Conservation (phyloP, 2,113 vertebrate genomes). For the Notarius quadriscutis region DNA sequence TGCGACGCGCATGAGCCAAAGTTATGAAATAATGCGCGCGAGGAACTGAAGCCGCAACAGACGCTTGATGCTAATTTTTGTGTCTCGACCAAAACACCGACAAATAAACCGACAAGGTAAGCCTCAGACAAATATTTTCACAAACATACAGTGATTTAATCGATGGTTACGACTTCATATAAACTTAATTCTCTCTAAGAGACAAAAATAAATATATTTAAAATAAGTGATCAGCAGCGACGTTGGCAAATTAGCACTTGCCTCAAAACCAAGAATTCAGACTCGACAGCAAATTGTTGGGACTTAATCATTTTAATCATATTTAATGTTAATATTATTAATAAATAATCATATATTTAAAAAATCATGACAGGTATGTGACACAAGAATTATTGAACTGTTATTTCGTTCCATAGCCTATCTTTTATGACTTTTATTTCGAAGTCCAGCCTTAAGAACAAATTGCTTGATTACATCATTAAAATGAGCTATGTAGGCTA, state of each 20-base stretch:
- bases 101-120: not conserved
- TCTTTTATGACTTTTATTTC: not conserved
- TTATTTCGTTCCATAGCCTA: not conserved
- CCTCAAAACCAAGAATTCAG: not conserved
- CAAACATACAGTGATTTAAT: not conserved
- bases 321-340: not conserved
- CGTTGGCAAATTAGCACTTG: not conserved
- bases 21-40: not conserved
- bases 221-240: not conserved
- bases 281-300: not conserved
- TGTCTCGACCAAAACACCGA: fast-evolving
- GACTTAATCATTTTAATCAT: not conserved
- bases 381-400: not conserved
- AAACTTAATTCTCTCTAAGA: not conserved
- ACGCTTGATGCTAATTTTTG: no score
- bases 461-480: not conserved
- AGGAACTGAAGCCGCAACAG: not conserved
- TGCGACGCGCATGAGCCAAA: not conserved
- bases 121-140: not conserved
- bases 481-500: not conserved
- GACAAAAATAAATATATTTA: not conserved
- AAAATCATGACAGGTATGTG: not conserved
- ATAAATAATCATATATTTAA: not conserved
- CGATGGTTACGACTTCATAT: not conserved
- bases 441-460: not conserved